These are phyloP conservation scores for Austrolebias charrua DNA, from an alignment of 2,797 vertebrate genomes.

Conservation along the genomic window DNA sequence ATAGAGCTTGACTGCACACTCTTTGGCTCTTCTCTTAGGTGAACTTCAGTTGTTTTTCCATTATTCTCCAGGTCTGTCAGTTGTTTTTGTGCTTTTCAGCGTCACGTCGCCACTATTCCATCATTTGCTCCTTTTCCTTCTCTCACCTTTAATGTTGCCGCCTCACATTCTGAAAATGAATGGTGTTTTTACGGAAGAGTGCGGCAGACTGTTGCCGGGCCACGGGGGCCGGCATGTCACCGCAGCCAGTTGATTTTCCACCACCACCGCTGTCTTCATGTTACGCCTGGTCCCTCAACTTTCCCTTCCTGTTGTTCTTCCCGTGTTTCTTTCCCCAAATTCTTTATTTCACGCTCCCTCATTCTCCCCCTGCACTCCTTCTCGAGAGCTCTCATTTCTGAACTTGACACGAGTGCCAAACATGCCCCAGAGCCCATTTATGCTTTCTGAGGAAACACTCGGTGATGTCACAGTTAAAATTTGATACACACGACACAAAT, in stretches of 20 bases:
- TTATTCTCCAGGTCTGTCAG: background rate
- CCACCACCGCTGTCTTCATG: conserved; percentile 78
- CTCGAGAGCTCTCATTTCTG: conserved; percentile 48
- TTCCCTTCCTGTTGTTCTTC: conserved; percentile 85
- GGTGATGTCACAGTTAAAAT: background rate
- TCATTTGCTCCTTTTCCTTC: conserved; percentile 29
- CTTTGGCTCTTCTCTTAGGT: conserved; percentile 8
- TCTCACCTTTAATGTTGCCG: conserved; percentile 24
- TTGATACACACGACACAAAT: conserved; percentile 28
- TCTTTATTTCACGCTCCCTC: conserved; percentile 61
- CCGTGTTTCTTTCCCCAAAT: conserved; percentile 78
- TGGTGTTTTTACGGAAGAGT: conserved; percentile 81
- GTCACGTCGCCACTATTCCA: conserved; percentile 28
- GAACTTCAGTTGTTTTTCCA: background rate
- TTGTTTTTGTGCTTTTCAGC: conserved; percentile 37
- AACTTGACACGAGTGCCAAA: conserved; percentile 47
- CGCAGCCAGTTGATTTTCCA: conserved; percentile 78
- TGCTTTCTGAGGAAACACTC: conserved; percentile 30
- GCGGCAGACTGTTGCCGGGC: conserved; percentile 58
- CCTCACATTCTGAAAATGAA: conserved; percentile 56
- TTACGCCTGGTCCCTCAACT: conserved; percentile 77
- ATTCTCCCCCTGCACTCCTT: conserved; percentile 28
- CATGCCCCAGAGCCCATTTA: conserved; percentile 57
- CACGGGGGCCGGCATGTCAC: conserved; percentile 68
- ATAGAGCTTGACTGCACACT: background rate